Conservation (phyloP, 1,140 invertebrate genomes). For the Hestina assimilis region DNA sequence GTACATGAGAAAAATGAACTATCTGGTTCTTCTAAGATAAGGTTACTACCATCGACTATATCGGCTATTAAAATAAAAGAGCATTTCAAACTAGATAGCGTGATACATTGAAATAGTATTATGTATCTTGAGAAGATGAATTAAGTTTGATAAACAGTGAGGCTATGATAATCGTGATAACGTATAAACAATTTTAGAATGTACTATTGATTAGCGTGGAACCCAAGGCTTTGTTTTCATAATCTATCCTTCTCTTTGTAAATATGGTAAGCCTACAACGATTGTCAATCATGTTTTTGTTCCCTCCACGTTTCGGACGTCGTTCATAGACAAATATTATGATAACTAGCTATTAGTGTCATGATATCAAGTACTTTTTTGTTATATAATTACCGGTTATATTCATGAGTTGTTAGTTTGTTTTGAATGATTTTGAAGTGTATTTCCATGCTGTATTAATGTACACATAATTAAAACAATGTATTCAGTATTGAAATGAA, state of each 20-base stretch:
- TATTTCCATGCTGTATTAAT: no score
- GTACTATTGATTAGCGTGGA: slow-evolving; percentile 3
- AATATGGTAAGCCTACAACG: slow-evolving; percentile 46
- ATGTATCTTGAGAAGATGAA: neutral
- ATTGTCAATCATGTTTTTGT: slow-evolving; percentile 55
- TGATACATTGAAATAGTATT: neutral
- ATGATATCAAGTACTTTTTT: no score
- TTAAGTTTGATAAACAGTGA: slow-evolving; percentile 1
- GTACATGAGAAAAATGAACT: no score
- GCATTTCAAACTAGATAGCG: neutral
- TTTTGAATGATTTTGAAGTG: no score
- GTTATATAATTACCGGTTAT: no score
- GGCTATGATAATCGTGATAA: neutral
- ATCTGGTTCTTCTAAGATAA: no score
- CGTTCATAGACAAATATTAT: slow-evolving; percentile 48
- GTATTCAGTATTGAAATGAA: no score
- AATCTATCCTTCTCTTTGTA: slow-evolving; percentile 48
- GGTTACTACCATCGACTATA: no score
- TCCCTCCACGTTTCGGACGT: slow-evolving; percentile 28
- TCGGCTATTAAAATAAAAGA: no score
- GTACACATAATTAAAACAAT: no score
- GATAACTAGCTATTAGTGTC: slow-evolving; percentile 19
- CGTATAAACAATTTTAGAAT: neutral
- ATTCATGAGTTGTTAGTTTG: no score
- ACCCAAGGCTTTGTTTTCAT: slow-evolving; percentile 37